Base-by-base conservation (phyloP, 2,888 invertebrate genomes). In the Calephelis perditalis region DNA sequence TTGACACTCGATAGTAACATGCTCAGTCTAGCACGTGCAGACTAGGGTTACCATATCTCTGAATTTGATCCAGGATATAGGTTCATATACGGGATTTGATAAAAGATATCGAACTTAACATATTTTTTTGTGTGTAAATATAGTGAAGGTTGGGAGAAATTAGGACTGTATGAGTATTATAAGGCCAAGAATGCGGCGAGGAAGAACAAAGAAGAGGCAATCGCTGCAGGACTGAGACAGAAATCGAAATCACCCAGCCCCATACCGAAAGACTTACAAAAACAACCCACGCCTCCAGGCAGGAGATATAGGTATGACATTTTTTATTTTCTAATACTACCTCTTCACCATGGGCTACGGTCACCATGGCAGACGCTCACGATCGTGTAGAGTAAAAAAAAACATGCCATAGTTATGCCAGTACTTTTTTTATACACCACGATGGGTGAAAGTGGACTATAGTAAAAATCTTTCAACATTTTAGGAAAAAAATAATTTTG, bases 71-170 rank as follows among this genome's bases (percentile, higher is more conserved):
- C 26, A 26, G 4, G 26, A 4, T 26, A 26, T 3, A 26, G 26
- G 26, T 26, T 26, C 26, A 26, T 26, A 26, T 3, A 26, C 1
- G 26, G 26, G 1, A 26, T 3, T 26, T 26, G 3, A 26, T 26
- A 26, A 3, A 26, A 26, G 26, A 26, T 26, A 26, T 26, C 2
- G 26, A 26, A 26, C 3, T 26, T 26, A 26, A 26, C 26, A 44
- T 56, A 44, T 57, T 56, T 58, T 4, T 56, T 64, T 62, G 44
- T 76, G 86, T 49, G 10, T 10, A 49, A 49, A 49, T 52, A 61
- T 81, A 95, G 95, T 82, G 99, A 99, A 84, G 99, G 99, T 43
- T 99, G 99, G 99, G 99, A 99, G 83, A 98, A 98, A 84, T 92
- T 99, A 75, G 99, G 98, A 66, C 92, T 99, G 61, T 98, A 98